A percentile compares a stretch with the other conserved stretches of the same genome.
phyloP scores from a whole-genome alignment of 2,113 vertebrate species.

The Ondatra zibethicus region DNA sequence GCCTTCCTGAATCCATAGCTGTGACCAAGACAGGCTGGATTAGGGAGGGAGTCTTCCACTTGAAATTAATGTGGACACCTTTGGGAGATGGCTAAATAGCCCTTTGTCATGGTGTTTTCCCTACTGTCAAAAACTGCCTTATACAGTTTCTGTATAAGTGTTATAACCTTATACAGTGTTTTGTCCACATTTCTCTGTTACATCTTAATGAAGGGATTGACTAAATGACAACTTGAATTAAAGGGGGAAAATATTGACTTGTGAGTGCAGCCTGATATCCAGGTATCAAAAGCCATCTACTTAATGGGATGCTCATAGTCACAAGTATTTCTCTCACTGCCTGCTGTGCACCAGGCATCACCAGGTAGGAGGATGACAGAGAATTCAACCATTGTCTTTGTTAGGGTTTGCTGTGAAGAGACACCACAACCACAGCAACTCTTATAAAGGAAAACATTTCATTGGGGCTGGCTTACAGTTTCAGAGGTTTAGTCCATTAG shows the following conservation, averaged over 20 bases:
- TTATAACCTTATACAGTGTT: background rate
- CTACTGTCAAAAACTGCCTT: background rate
- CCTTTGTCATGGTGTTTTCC: background rate
- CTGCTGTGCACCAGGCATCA: background rate
- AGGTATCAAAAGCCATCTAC: background rate
- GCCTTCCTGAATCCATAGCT: background rate
- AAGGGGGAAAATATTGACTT: background rate
- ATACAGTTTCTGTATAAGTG: background rate
- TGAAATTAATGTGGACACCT: background rate
- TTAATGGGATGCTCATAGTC: background rate
- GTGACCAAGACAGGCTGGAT: background rate
- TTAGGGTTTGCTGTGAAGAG: background rate
- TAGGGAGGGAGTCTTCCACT: background rate
- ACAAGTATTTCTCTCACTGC: background rate
- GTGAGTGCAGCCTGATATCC: background rate
- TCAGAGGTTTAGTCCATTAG: background rate
- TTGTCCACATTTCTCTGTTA: constrained; percentile 13
- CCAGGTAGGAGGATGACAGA: background rate
- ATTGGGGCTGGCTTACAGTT: background rate
- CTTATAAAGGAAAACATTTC: background rate
- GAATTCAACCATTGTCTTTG: background rate
- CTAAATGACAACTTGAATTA: constrained; percentile 14
- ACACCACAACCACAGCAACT: background rate
- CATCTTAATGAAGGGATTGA: background rate
- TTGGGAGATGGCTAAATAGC: background rate